phyloP scores from a whole-genome alignment of 1,140 invertebrate genomes.

The Drosophila elegans region DNA sequence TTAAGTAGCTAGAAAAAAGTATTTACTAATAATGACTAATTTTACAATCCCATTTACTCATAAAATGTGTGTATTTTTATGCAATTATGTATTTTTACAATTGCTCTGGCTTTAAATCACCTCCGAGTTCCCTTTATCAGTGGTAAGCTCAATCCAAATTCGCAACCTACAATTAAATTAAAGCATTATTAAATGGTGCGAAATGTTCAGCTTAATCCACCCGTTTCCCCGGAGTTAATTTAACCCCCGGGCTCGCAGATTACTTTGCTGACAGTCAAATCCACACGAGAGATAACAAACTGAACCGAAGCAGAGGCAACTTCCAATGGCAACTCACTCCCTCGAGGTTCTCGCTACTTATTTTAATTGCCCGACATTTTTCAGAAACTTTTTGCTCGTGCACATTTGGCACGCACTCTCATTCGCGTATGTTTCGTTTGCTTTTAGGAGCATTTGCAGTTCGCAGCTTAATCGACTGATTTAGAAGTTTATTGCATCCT shows the following conservation, averaged over 20 bases:
- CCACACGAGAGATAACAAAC: constrained; percentile 54
- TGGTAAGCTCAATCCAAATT: not conserved
- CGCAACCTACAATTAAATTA: constrained; percentile 32
- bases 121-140: not conserved
- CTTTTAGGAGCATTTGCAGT: constrained; percentile 66
- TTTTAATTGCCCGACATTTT: constrained; percentile 81
- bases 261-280: constrained; percentile 63
- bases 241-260: constrained; percentile 9
- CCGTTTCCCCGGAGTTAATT: constrained; percentile 28
- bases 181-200: constrained; percentile 32
- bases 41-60: too few species aligned
- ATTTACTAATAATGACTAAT: too few species aligned
- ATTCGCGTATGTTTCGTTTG: constrained; percentile 12
- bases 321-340: constrained; percentile 18
- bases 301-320: constrained; percentile 28
- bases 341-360: constrained; percentile 56
- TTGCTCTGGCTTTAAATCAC: not conserved
- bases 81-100: not conserved
- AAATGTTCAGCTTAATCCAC: constrained; percentile 18
- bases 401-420: constrained; percentile 2
- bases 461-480: constrained; percentile 79
- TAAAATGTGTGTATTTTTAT: not conserved
- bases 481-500: constrained; percentile 80
- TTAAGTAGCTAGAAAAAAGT: too few species aligned
- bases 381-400: constrained; percentile 60